A percentile compares a stretch with the other conserved stretches of the same genome.
These are phyloP conservation scores for Agrilus biguttatus DNA, from an alignment of 2,888 invertebrate genomes.

Conservation along the genomic window DNA sequence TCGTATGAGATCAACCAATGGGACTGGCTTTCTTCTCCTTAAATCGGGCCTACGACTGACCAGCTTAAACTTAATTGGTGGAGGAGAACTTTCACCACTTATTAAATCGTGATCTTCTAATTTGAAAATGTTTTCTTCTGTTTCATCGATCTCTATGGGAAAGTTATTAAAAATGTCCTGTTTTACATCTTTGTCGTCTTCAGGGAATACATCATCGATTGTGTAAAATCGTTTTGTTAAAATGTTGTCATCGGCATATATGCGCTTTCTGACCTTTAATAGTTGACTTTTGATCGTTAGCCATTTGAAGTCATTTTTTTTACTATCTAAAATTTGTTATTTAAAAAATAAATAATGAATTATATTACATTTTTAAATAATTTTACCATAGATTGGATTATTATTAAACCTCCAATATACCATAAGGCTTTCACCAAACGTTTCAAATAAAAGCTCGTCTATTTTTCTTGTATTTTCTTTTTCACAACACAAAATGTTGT, in stretches of 20 bases:
- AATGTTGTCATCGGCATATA: slow-evolving; percentile 1
- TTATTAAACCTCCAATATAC: slow-evolving; percentile 13
- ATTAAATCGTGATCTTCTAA: no score
- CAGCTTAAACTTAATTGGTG: no score
- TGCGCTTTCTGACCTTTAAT: slow-evolving; percentile 5
- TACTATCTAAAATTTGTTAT: slow-evolving; percentile 4
- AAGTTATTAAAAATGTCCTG: background rate
- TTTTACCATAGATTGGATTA: background rate
- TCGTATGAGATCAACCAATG: no score
- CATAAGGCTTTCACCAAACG: slow-evolving; percentile 16
- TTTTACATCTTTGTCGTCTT: slow-evolving; percentile 4
- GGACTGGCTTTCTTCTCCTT: no score
- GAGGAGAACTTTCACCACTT: no score
- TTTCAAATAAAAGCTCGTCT: slow-evolving; percentile 15
- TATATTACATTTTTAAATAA: background rate
- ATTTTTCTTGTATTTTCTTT: slow-evolving; percentile 10
- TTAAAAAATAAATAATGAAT: background rate
- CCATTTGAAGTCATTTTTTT: slow-evolving; percentile 10
- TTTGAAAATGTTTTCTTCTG: no score
- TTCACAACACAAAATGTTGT: slow-evolving; percentile 17
- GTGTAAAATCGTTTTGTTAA: slow-evolving; percentile 3
- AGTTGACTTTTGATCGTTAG: slow-evolving; percentile 10
- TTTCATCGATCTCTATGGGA: no score
- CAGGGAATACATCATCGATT: slow-evolving; percentile 7
- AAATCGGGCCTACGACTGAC: no score